A percentile compares a stretch with the other conserved stretches of the same genome.
phyloP scores from a whole-genome alignment of 2,113 vertebrate genomes.

The Charadrius vociferus region DNA sequence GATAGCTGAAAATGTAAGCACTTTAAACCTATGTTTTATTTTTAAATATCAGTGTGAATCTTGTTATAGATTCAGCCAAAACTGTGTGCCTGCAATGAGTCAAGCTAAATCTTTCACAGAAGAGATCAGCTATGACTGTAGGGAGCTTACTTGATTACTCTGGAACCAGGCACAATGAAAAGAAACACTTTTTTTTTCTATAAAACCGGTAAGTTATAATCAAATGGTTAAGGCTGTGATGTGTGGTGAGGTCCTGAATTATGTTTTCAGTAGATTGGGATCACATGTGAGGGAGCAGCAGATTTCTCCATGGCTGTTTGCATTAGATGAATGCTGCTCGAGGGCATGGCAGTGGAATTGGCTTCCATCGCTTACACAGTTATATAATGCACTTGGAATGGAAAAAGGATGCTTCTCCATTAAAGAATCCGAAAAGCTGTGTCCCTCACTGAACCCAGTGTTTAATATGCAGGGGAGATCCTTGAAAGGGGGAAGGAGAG shows the following conservation, averaged over 20 bases:
- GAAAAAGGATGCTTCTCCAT: conserved; percentile 36
- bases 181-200: neutral
- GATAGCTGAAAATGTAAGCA: neutral
- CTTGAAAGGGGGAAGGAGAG: neutral
- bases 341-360: conserved; percentile 12
- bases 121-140: neutral
- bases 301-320: conserved; percentile 29
- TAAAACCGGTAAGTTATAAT: neutral
- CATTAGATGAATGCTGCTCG: conserved; percentile 16
- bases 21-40: neutral
- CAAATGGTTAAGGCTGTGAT: conserved; percentile 41
- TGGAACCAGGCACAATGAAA: neutral
- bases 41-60: neutral
- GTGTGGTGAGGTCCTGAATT: conserved; percentile 16
- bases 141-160: neutral
- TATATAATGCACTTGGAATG: conserved; percentile 47
- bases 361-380: conserved; percentile 6
- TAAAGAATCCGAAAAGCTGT: conserved; percentile 20
- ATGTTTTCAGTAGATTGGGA: conserved; percentile 16
- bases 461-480: conserved; percentile 58
- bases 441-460: conserved; percentile 50
- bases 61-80: neutral
- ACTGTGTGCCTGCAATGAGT: neutral
- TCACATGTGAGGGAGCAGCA: neutral
- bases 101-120: neutral